phyloP scores from a whole-genome alignment of 2,113 vertebrate genomes.

The Seriola quinqueradiata region DNA sequence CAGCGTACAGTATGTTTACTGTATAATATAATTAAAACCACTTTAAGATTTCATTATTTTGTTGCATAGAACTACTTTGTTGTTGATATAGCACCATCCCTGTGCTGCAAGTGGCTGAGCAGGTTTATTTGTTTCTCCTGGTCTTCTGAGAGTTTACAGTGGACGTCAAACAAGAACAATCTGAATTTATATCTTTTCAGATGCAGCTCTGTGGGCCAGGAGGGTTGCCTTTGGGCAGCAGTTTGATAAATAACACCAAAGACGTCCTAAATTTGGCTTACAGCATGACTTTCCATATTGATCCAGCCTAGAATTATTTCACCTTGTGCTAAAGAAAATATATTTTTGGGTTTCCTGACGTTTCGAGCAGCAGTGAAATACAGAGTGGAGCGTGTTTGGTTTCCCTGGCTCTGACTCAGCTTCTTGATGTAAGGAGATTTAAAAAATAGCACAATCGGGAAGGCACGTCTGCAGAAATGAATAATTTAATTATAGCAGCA shows the following conservation, averaged over 20 bases:
- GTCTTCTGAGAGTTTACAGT: constrained; percentile 37
- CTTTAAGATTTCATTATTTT: not conserved
- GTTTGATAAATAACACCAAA: constrained; percentile 61
- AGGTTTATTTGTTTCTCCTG: rapidly evolving
- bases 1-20: no score
- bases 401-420: constrained; percentile 56
- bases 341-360: constrained; percentile 31
- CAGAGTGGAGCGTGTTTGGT: constrained; percentile 37
- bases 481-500: constrained; percentile 59
- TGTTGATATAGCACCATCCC: not conserved
- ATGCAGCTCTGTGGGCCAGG: constrained; percentile 43
- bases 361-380: constrained; percentile 42
- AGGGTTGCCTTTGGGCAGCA: constrained; percentile 18
- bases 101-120: not conserved
- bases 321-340: constrained; percentile 15
- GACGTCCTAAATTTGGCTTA: constrained; percentile 36
- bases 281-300: constrained; percentile 64
- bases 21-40: no score
- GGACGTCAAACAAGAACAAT: constrained; percentile 52
- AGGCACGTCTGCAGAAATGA: constrained; percentile 42
- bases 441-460: constrained; percentile 39
- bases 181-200: constrained; percentile 57
- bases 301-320: constrained; percentile 55
- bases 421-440: constrained; percentile 26
- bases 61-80: no score